Conservation (phyloP, 2,113 vertebrate genomes). For the Cheilinus undulatus region DNA sequence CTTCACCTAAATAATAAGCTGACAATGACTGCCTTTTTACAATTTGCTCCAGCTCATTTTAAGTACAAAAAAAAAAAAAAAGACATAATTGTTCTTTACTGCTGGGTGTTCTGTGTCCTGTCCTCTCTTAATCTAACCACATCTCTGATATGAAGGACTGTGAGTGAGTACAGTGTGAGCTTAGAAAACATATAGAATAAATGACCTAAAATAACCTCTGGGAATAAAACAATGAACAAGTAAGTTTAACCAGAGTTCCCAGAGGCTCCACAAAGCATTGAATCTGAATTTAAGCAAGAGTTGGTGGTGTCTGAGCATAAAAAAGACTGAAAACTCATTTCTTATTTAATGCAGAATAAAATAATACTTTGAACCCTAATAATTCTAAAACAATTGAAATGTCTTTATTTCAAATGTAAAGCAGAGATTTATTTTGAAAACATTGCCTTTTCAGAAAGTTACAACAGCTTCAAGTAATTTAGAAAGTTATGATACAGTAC, state of each 20-base stretch:
- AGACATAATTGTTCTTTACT: constrained; percentile 36
- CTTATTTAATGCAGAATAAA: too few relatives aligned
- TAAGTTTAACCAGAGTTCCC: not conserved
- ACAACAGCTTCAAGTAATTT: too few relatives aligned
- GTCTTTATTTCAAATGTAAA: too few relatives aligned
- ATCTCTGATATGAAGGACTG: not conserved
- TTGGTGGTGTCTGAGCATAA: too few relatives aligned
- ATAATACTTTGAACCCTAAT: too few relatives aligned
- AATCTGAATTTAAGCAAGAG: too few relatives aligned
- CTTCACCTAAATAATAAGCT: constrained; percentile 35
- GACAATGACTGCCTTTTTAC: constrained; percentile 16
- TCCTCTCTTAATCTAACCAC: not conserved
- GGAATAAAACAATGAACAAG: not conserved
- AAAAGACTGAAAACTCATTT: too few relatives aligned
- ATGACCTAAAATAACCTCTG: not conserved
- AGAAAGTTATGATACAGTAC: too few relatives aligned
- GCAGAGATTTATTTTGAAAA: too few relatives aligned
- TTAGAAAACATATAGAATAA: not conserved
- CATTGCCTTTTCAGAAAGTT: too few relatives aligned
- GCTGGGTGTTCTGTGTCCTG: not conserved
- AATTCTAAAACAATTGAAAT: too few relatives aligned
- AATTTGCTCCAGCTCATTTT: constrained; percentile 6
- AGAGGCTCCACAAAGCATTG: too few relatives aligned
- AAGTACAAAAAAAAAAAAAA: not conserved
- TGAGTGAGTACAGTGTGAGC: not conserved